phyloP scores from a whole-genome alignment of 64 coral and sea anemone genomes.

The Pocillopora damicornis region DNA sequence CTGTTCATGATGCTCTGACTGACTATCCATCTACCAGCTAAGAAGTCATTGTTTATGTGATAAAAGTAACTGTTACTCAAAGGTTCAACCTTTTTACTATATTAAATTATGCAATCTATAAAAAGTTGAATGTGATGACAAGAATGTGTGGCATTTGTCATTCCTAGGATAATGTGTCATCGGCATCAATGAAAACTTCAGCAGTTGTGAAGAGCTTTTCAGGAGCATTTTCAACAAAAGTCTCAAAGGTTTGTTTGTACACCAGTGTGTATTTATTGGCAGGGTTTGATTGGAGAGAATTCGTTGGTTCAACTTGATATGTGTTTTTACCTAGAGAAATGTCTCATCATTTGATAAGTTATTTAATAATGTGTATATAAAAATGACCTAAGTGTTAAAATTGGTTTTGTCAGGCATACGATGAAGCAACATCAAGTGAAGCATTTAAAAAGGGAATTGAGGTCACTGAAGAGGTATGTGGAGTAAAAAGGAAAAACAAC shows the following conservation, averaged over 20 bases:
- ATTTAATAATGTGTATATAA: not conserved
- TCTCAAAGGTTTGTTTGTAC: conserved; percentile 45
- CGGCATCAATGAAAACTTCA: conserved; percentile 56
- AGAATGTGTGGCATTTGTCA: not conserved
- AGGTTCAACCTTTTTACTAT: not conserved
- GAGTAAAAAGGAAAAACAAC: too few species aligned
- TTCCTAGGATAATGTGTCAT: conserved; percentile 44
- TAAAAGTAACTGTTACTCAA: too few species aligned
- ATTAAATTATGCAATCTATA: not conserved
- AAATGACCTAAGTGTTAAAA: not conserved
- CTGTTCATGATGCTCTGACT: too few species aligned
- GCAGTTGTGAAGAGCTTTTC: conserved; percentile 63
- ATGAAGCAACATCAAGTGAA: conserved; percentile 87
- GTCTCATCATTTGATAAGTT: too few species aligned
- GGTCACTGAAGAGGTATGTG: conserved; percentile 86
- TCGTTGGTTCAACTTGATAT: too few species aligned
- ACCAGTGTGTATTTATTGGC: too few species aligned
- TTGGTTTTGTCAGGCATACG: conserved; percentile 53
- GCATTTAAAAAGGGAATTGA: conserved; percentile 78
- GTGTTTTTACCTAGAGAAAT: too few species aligned
- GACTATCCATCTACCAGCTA: too few species aligned
- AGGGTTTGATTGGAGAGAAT: too few species aligned
- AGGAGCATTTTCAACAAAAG: conserved; percentile 72
- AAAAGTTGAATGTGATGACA: not conserved
- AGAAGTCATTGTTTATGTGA: too few species aligned